These are phyloP conservation scores for Tyrannus savana DNA, from an alignment of 2,113 vertebrate species.

Conservation along the genomic window DNA sequence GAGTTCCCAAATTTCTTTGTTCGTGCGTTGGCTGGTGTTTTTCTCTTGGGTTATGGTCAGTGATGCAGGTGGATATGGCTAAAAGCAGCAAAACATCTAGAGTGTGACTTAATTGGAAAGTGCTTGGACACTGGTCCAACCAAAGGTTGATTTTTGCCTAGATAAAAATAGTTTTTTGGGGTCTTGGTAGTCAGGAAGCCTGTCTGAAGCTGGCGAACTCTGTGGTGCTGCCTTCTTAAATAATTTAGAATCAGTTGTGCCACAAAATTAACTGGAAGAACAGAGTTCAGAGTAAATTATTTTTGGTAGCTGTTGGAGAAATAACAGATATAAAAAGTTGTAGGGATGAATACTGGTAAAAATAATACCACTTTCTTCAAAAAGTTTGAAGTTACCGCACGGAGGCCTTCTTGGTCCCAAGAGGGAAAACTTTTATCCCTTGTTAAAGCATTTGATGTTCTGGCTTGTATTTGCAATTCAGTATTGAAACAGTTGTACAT, in stretches of 20 bases:
- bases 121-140: not conserved
- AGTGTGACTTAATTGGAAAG: not conserved
- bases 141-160: not conserved
- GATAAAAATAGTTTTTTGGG: not conserved
- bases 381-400: not conserved
- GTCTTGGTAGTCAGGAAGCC: not conserved
- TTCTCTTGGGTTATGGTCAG: too few species aligned
- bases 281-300: not conserved
- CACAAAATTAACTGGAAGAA: not conserved
- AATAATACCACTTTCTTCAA: not conserved
- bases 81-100: not conserved
- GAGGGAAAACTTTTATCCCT: not conserved
- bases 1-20: not conserved
- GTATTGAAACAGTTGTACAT: not conserved
- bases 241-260: not conserved
- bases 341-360: not conserved
- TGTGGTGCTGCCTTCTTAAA: not conserved
- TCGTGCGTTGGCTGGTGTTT: fast-evolving
- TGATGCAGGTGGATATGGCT: not conserved
- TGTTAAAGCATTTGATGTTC: not conserved
- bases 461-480: not conserved
- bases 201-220: not conserved
- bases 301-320: not conserved
- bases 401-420: fast-evolving
- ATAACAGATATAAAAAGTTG: not conserved